A percentile compares a stretch with the other conserved stretches of the same genome.
Conservation (phyloP, 2,113 vertebrate species). For the Prinia subflava region DNA sequence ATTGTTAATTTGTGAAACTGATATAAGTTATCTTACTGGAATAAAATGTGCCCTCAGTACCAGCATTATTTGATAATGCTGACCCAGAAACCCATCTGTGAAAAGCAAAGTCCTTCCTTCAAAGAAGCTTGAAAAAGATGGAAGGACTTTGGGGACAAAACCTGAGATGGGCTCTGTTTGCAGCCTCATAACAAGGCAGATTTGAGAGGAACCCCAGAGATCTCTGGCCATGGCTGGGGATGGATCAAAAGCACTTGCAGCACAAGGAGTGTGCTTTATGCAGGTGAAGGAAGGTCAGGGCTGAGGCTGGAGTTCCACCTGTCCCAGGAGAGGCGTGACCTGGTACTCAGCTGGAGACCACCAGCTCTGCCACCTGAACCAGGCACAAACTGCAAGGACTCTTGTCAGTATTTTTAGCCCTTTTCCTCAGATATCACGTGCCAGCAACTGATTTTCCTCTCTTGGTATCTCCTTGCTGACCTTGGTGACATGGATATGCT, state of each 20-base stretch:
- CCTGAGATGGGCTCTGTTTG: neutral
- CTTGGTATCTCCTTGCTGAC: neutral
- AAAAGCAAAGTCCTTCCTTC: neutral
- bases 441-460: neutral
- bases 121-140: neutral
- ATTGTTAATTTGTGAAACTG: neutral
- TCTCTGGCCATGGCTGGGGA: neutral
- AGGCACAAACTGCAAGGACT: neutral
- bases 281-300: neutral
- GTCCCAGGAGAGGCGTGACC: neutral
- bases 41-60: neutral
- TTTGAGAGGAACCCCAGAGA: neutral
- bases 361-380: neutral
- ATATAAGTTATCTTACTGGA: neutral
- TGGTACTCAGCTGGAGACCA: neutral
- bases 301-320: neutral
- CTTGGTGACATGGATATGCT: accelerated
- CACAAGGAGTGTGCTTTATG: neutral
- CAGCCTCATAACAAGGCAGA: neutral
- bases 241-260: neutral
- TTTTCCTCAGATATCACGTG: accelerated
- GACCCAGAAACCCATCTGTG: neutral
- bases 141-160: neutral
- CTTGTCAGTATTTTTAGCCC: neutral
- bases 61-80: neutral